These are phyloP conservation scores for Otus sunia DNA, from an alignment of 2,113 vertebrate species.

Conservation along the genomic window DNA sequence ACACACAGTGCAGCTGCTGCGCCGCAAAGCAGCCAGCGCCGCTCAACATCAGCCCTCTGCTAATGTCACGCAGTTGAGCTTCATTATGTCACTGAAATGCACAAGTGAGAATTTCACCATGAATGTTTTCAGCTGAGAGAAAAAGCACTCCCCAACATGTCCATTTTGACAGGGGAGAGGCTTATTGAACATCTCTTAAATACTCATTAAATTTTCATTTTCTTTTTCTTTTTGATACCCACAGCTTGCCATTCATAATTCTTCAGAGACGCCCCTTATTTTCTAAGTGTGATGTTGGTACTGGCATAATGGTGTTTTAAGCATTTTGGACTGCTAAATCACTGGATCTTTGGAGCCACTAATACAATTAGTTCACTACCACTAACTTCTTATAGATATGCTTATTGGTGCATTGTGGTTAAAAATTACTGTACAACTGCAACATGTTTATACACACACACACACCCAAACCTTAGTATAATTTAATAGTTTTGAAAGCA, in stretches of 20 bases:
- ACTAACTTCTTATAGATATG: background rate
- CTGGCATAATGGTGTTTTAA: background rate
- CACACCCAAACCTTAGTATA: background rate
- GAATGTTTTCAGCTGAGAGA: background rate
- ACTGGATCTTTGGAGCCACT: background rate
- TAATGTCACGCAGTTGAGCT: fast-evolving
- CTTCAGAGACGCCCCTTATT: background rate
- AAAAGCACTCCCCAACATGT: background rate
- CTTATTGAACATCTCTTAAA: background rate
- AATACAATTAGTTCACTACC: background rate
- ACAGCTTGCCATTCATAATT: background rate
- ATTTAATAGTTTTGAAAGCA: background rate
- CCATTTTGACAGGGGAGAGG: background rate
- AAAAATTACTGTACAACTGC: background rate
- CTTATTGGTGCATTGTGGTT: background rate
- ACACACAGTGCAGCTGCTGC: fast-evolving
- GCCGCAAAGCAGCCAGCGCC: fast-evolving
- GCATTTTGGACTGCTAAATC: background rate
- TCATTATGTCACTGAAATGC: background rate
- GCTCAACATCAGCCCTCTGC: background rate
- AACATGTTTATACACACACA: background rate
- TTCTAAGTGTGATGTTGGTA: background rate
- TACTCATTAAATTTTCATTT: background rate
- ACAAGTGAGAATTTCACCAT: background rate
- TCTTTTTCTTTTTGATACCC: background rate